phyloP scores from a whole-genome alignment of 2,888 invertebrate species.

The Polia nebulosa region DNA sequence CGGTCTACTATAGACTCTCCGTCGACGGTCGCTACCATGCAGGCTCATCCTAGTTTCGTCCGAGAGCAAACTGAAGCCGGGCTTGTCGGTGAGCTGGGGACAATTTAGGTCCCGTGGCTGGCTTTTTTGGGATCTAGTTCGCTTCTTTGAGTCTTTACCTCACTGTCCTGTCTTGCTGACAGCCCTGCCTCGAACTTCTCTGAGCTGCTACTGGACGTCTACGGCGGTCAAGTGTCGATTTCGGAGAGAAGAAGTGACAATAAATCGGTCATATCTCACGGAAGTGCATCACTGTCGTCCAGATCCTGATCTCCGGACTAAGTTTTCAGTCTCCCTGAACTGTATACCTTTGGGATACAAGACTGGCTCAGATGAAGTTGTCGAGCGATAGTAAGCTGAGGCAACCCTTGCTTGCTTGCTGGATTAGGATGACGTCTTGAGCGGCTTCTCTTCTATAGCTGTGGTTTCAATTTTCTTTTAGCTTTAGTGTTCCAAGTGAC shows the following conservation, averaged over 20 bases:
- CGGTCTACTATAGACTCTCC: not conserved
- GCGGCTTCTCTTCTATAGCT: too few species aligned
- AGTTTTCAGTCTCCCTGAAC: not conserved
- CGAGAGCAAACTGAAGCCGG: not conserved
- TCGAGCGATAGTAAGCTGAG: not conserved
- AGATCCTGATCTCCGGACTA: too few species aligned
- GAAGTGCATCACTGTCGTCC: not conserved
- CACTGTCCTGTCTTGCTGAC: not conserved
- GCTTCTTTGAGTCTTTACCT: too few species aligned
- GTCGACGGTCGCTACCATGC: not conserved
- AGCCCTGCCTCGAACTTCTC: too few species aligned
- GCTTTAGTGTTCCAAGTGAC: too few species aligned
- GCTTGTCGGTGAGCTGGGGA: too few species aligned
- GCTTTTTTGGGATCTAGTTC: too few species aligned
- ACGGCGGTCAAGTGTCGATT: not conserved
- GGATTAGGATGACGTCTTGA: too few species aligned
- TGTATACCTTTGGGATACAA: not conserved
- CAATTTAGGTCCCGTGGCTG: too few species aligned
- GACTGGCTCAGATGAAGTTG: conserved; percentile 1
- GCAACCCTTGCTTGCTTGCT: not conserved
- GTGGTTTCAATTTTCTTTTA: too few species aligned
- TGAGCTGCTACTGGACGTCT: too few species aligned
- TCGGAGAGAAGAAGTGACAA: not conserved
- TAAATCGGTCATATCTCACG: not conserved
- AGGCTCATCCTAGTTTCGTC: not conserved